A percentile compares a stretch with the other conserved stretches of the same genome.
phyloP scores from a whole-genome alignment of 2,113 vertebrate species.

The Etia nguti region DNA sequence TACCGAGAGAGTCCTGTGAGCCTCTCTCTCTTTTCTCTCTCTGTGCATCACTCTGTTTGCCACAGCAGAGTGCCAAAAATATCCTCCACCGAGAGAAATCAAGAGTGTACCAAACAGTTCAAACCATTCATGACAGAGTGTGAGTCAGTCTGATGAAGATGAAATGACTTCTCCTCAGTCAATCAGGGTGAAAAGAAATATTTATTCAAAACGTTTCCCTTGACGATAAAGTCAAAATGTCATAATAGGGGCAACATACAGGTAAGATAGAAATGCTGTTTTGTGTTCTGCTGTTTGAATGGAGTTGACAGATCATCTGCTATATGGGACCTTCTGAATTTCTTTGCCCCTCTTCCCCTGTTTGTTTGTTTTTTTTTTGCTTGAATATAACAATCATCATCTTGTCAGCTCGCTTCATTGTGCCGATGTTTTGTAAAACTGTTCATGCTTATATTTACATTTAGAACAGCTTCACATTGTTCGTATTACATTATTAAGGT shows the following conservation, averaged over 20 bases:
- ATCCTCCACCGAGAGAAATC: slow-evolving; percentile 2
- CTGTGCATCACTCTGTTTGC: background rate
- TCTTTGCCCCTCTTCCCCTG: background rate
- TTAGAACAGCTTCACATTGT: background rate
- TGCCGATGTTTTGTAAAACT: background rate
- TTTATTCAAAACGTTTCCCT: slow-evolving; percentile 3
- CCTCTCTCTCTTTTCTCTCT: slow-evolving; percentile 1
- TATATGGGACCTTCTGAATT: background rate
- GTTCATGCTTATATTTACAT: background rate
- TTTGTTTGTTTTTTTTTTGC: background rate
- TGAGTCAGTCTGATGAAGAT: slow-evolving; percentile 11
- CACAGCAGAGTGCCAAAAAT: slow-evolving; percentile 31
- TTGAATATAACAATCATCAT: background rate
- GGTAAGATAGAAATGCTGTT: background rate
- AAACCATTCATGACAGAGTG: background rate
- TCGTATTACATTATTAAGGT: background rate
- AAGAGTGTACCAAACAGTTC: background rate
- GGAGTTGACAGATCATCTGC: slow-evolving; percentile 11
- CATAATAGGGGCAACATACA: background rate
- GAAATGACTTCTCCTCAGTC: background rate
- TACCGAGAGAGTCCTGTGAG: slow-evolving; percentile 24
- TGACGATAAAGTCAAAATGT: background rate
- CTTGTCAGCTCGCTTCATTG: background rate
- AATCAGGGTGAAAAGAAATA: background rate
- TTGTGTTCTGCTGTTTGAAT: background rate